Evolutionary conservation across 1,140 invertebrate species (phyloP).

Genomic region (Halyomorpha halys): DNA sequence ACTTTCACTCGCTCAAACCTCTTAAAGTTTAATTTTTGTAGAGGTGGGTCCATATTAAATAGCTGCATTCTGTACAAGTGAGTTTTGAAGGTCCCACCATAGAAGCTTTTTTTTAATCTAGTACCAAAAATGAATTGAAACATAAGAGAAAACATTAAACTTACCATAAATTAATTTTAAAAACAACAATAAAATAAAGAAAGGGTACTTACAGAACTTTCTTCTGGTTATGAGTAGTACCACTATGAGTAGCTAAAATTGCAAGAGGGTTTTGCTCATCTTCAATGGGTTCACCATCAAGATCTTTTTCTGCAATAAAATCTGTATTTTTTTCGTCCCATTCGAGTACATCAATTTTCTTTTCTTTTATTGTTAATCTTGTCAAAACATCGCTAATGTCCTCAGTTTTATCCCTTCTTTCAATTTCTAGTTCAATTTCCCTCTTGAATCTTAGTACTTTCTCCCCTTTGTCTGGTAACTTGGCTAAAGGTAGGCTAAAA

Average conservation of each 20-base stretch:
- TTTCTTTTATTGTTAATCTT: conserved; percentile 48
- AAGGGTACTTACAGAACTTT: conserved; percentile 26
- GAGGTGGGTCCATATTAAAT: too few relatives aligned
- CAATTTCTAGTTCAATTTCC: conserved; percentile 45
- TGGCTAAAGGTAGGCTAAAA: conserved; percentile 33
- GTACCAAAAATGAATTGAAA: too few relatives aligned
- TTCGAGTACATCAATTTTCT: conserved; percentile 48
- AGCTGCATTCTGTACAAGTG: too few relatives aligned
- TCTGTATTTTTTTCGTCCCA: conserved; percentile 46
- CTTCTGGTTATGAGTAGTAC: conserved; percentile 29
- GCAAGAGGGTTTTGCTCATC: conserved; percentile 53
- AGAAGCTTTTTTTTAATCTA: too few relatives aligned
- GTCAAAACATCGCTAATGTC: conserved; percentile 46
- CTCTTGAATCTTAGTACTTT: conserved; percentile 47
- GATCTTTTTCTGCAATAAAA: conserved; percentile 38
- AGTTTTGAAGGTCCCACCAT: too few relatives aligned
- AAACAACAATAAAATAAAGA: conserved; percentile 5
- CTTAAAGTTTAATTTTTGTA: too few relatives aligned
- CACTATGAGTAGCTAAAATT: conserved; percentile 46
- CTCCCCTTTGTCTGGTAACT: conserved; percentile 55
- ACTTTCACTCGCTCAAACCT: too few relatives aligned
- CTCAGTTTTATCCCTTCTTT: conserved; percentile 45
- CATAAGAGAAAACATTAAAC: too few relatives aligned
- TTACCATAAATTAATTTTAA: too few relatives aligned
- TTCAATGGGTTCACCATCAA: conserved; percentile 40